Conservation (phyloP, 2,113 vertebrate species). For the Apeltes quadracus region DNA sequence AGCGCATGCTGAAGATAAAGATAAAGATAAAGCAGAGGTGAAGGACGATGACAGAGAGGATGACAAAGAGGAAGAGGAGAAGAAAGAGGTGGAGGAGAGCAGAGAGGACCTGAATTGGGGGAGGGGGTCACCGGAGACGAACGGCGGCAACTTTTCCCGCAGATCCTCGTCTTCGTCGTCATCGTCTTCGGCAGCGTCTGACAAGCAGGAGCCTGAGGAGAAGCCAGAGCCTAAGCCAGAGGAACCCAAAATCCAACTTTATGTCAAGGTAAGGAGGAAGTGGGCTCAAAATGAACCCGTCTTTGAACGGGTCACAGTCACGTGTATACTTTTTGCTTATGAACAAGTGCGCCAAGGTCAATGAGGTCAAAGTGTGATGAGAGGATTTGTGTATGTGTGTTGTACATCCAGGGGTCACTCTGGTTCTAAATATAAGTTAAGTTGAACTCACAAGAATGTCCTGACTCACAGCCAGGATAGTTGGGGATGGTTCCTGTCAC, state of each 20-base stretch:
- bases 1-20: constrained; percentile 14
- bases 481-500: constrained; percentile 28
- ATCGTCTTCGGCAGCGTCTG: constrained; percentile 30
- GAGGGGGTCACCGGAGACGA: not conserved
- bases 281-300: not conserved
- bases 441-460: constrained; percentile 68
- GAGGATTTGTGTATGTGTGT: not conserved
- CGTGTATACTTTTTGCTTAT: constrained; percentile 21
- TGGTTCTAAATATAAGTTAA: constrained; percentile 67
- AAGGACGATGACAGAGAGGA: not conserved
- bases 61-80: constrained; percentile 18
- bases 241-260: constrained; percentile 11
- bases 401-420: constrained; percentile 1
- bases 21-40: not conserved
- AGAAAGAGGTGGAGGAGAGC: constrained; percentile 1
- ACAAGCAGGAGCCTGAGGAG: constrained; percentile 12
- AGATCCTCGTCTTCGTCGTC: constrained; percentile 57
- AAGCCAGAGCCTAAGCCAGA: constrained; percentile 1
- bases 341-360: constrained; percentile 20
- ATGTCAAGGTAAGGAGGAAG: constrained; percentile 52
- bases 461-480: constrained; percentile 41
- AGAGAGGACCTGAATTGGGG: constrained; percentile 1
- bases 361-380: not conserved
- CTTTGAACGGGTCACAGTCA: not conserved
- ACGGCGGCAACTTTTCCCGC: constrained; percentile 3